These are phyloP conservation scores for Drosophila rhopaloa DNA, from an alignment of 1,140 invertebrate genomes.

Conservation along the genomic window DNA sequence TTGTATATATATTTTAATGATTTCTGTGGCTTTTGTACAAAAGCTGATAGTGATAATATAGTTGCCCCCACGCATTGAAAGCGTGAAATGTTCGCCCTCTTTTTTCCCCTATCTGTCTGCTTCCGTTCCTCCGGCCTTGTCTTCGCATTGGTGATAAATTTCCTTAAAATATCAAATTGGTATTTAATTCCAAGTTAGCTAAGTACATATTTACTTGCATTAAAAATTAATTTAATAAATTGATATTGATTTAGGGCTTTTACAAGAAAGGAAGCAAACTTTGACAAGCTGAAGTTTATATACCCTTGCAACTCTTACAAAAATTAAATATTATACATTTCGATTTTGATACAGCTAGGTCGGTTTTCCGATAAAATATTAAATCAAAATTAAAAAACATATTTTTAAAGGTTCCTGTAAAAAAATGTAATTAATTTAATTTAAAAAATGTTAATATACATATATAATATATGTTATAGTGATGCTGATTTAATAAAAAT, in stretches of 20 bases:
- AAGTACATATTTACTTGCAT: background rate
- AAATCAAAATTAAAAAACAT: too few species aligned
- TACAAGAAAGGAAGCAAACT: too few species aligned
- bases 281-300: too few species aligned
- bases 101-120: background rate
- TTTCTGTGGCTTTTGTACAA: constrained; percentile 16
- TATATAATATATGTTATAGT: too few species aligned
- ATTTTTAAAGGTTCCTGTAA: too few species aligned
- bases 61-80: constrained; percentile 22
- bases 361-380: too few species aligned
- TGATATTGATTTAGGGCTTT: background rate
- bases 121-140: constrained; percentile 12
- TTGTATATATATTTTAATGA: constrained; percentile 5
- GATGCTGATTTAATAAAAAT: too few species aligned
- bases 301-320: too few species aligned
- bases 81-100: constrained; percentile 19
- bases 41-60: constrained; percentile 26
- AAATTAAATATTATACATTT: too few species aligned
- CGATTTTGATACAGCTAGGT: too few species aligned
- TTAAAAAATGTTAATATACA: too few species aligned
- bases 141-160: background rate
- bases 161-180: background rate
- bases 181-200: background rate
- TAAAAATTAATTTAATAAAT: background rate
- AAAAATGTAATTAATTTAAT: too few species aligned